Evolutionary conservation across 2,888 invertebrate species (phyloP).

Genomic region (Rhamnusium bicolor): DNA sequence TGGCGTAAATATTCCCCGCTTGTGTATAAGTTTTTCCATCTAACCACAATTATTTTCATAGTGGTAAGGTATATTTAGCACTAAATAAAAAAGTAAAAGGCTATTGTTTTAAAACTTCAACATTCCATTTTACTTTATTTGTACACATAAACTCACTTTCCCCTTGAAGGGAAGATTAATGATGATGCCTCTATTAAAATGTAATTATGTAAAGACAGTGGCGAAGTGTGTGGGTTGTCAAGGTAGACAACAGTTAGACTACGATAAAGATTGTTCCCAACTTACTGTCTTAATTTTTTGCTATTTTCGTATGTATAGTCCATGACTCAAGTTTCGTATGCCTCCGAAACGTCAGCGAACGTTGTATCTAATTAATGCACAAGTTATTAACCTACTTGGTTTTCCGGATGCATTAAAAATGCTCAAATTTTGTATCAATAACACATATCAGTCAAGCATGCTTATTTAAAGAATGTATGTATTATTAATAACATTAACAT

Average conservation of each 20-base stretch:
- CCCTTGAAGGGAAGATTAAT: neutral
- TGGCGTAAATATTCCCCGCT: neutral
- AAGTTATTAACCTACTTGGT: too few relatives aligned
- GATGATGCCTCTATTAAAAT: neutral
- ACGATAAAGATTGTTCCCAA: neutral
- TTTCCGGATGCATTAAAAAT: too few relatives aligned
- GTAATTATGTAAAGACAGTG: neutral
- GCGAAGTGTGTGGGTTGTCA: neutral
- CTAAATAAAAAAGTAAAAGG: conserved; percentile 5
- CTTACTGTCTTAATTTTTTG: neutral
- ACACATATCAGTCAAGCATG: too few relatives aligned
- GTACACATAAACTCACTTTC: neutral
- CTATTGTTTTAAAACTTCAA: conserved; percentile 15
- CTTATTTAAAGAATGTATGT: too few relatives aligned
- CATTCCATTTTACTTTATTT: conserved; percentile 16
- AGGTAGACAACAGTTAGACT: neutral
- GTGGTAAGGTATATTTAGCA: neutral
- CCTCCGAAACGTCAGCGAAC: too few relatives aligned
- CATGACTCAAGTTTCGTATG: neutral
- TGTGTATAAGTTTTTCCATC: neutral
- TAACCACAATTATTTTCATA: neutral
- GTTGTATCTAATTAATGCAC: too few relatives aligned
- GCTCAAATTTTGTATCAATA: too few relatives aligned
- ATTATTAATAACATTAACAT: too few relatives aligned
- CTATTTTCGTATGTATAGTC: neutral